Conservation (phyloP, 2,888 invertebrate genomes). For the Azorinus chamasolen region DNA sequence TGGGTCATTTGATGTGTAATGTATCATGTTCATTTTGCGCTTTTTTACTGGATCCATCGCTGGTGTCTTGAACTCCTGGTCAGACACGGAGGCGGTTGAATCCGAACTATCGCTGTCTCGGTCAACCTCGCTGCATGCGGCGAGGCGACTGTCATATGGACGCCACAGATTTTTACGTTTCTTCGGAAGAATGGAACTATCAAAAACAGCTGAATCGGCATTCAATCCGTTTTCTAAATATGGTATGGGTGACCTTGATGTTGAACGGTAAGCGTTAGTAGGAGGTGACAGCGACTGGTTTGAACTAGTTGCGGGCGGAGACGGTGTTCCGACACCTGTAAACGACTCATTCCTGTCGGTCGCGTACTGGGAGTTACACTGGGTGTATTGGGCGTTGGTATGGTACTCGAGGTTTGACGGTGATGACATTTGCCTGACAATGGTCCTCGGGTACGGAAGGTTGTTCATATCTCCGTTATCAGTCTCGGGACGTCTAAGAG, state of each 20-base stretch:
- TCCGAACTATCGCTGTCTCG: slow-evolving; percentile 43
- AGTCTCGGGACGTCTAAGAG: slow-evolving; percentile 47
- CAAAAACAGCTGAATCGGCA: slow-evolving; percentile 7
- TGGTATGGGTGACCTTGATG: no score
- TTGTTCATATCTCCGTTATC: slow-evolving; percentile 11
- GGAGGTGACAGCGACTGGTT: neutral
- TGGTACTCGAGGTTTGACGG: neutral
- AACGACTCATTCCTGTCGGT: no score
- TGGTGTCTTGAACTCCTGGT: slow-evolving; percentile 55
- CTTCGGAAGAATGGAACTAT: slow-evolving; percentile 54
- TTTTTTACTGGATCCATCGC: slow-evolving; percentile 54
- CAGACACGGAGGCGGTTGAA: slow-evolving; percentile 45
- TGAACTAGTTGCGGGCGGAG: neutral
- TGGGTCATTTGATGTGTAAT: no score
- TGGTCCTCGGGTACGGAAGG: neutral
- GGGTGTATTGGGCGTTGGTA: neutral
- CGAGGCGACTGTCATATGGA: slow-evolving; percentile 54
- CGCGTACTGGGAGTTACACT: neutral
- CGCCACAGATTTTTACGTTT: slow-evolving; percentile 64
- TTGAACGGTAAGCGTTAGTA: neutral
- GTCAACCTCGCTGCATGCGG: slow-evolving; percentile 15
- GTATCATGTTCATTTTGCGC: slow-evolving; percentile 27
- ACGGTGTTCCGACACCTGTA: no score
- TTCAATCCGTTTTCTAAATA: neutral
- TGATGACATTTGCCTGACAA: neutral